These are phyloP conservation scores for Loris lydekkerianus DNA, from an alignment of 2,797 vertebrate species.

Conservation along the genomic window DNA sequence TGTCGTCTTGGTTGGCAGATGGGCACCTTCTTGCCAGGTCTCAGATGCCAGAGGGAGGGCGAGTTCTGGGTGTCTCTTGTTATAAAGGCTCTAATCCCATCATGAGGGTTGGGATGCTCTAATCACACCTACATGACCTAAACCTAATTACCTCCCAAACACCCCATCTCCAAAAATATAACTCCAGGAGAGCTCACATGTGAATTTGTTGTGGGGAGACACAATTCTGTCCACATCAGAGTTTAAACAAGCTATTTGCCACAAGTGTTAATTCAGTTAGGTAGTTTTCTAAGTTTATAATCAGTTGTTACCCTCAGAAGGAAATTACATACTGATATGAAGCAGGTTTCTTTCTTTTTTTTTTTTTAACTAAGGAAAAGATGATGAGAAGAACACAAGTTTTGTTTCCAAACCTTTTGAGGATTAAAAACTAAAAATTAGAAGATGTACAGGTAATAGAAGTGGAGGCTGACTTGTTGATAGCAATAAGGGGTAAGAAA, in stretches of 20 bases:
- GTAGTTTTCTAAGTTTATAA: background rate
- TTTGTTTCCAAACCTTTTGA: background rate
- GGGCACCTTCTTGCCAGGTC: background rate
- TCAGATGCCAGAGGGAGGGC: background rate
- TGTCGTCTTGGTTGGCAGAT: background rate
- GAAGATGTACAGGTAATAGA: background rate
- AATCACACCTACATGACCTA: background rate
- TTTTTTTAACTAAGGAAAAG: conserved; percentile 31
- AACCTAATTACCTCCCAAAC: background rate
- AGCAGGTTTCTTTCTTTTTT: background rate
- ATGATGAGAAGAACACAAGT: background rate
- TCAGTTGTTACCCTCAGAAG: background rate
- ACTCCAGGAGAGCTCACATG: too few relatives aligned
- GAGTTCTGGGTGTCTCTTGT: background rate
- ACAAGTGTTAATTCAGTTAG: background rate
- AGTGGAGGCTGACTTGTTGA: background rate
- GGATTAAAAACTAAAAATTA: background rate
- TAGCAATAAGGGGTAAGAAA: background rate
- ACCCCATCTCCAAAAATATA: background rate
- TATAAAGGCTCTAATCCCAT: background rate
- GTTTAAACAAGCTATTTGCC: background rate
- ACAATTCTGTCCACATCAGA: background rate
- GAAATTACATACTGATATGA: background rate
- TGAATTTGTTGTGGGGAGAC: background rate
- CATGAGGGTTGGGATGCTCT: too few relatives aligned